These are phyloP conservation scores for Pammene aurita DNA, from an alignment of 2,888 invertebrate species.

Conservation along the genomic window DNA sequence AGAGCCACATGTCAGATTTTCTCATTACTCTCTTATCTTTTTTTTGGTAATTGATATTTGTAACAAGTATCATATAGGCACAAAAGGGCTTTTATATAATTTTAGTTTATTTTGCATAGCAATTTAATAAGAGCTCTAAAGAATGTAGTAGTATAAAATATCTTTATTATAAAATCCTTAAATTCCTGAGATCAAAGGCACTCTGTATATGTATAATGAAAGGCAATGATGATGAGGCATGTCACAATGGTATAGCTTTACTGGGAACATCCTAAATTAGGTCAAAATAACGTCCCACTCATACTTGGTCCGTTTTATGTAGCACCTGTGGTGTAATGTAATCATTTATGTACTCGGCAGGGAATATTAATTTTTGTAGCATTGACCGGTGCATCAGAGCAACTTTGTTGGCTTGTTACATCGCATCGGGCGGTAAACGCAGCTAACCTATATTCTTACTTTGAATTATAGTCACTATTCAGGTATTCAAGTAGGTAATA, in stretches of 20 bases:
- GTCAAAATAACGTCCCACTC: neutral
- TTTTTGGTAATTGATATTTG: slow-evolving; percentile 18
- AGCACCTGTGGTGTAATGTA: slow-evolving; percentile 15
- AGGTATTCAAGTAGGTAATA: no score
- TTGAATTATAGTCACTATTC: neutral
- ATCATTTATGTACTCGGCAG: slow-evolving; percentile 15
- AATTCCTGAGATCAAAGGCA: no score
- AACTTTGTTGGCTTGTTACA: slow-evolving; percentile 5
- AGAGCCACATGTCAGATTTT: slow-evolving; percentile 51
- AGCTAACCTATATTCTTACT: slow-evolving; percentile 14
- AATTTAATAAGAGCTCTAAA: no score
- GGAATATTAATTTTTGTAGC: slow-evolving; percentile 22
- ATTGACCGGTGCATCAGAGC: slow-evolving; percentile 6
- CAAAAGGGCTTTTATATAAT: neutral
- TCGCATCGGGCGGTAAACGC: neutral
- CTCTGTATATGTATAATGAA: no score
- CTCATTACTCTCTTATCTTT: slow-evolving; percentile 43
- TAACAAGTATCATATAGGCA: slow-evolving; percentile 13
- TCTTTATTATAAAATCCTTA: no score
- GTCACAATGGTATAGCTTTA: no score
- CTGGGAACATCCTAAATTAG: no score
- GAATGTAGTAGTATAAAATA: no score
- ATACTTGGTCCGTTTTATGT: neutral
- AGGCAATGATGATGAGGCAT: no score
- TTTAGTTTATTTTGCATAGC: no score